Base-by-base conservation (phyloP, 2,888 invertebrate species). In the Syrista parreyssii region DNA sequence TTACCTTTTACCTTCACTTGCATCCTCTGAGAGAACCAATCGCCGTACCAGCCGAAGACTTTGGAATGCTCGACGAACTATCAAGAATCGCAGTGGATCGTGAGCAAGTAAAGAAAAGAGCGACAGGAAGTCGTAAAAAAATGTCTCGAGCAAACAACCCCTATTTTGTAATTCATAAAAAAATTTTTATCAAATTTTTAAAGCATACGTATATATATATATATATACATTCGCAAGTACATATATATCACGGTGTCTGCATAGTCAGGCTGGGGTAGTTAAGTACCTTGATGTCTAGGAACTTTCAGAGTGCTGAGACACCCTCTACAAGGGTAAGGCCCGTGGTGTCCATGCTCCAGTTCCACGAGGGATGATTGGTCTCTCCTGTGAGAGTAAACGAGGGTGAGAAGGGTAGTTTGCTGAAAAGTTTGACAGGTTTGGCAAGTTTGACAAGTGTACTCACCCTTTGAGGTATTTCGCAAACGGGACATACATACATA, bases 21-120 rank as follows among this genome's bases (percentile, higher is more conserved):
- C 23, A 75, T 68, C 68, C 76, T n/a, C 75, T 68, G 74, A 75
- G 74, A 75, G 76, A 79, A 77, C 75, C 74, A 32, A 75, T 71
- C 74, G 32, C 11, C 32, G 33, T 36, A 31, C 11, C 73, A 32
- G 68, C 35, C 33, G 32, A 15, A 35, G 36, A 36, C 34, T 35
- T 74, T 74, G 74, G 40, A 68, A 35, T 68, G 73, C 68, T 68
- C 35, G 9, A 34, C 33, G 35, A 32, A 31, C 36, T 30, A 35
- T 34, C 76, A 32, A 31, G 23, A 72, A 72, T 55, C 23, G 23
- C 55, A 55, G 9, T 4, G 55, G 9, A 55, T 23, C 23, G 2
- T 55, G 23, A 55, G 9, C 23, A 9, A 23, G 55, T 1, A 55
- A 55, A 4, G 35, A 35, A 35, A 40, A 15, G 40, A 55, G 55